These are phyloP conservation scores for Notothenia rossii DNA, from an alignment of 2,113 vertebrate genomes.

Conservation along the genomic window DNA sequence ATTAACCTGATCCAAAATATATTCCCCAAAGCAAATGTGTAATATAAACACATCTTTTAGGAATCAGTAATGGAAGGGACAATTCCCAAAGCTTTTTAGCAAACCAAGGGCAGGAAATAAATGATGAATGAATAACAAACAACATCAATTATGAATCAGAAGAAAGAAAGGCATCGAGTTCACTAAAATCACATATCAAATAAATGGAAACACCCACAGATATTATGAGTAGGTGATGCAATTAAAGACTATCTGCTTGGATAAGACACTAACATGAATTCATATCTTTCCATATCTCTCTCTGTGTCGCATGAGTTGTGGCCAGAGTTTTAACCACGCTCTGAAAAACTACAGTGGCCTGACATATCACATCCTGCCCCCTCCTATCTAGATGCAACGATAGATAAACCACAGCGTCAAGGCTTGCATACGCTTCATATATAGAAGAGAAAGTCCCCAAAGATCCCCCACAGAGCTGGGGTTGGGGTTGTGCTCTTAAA, in stretches of 20 bases:
- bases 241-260: neutral
- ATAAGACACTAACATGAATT: conserved; percentile 10
- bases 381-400: conserved; percentile 46
- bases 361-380: conserved; percentile 74
- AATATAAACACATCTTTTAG: too few relatives aligned
- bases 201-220: conserved; percentile 21
- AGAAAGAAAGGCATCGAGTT: neutral
- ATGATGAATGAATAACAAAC: neutral
- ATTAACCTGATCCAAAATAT: too few relatives aligned
- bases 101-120: too few relatives aligned
- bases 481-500: conserved; percentile 38
- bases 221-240: conserved; percentile 6
- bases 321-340: conserved; percentile 52
- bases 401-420: conserved; percentile 53
- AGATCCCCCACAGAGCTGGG: conserved; percentile 60
- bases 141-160: neutral
- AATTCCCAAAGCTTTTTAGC: too few relatives aligned
- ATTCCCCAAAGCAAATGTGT: too few relatives aligned
- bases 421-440: conserved; percentile 23
- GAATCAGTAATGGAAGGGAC: too few relatives aligned
- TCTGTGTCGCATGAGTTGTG: conserved; percentile 30
- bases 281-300: conserved; percentile 17
- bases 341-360: conserved; percentile 21
- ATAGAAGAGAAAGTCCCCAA: conserved; percentile 58
- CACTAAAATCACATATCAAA: neutral